Conservation (phyloP, 2,888 invertebrate genomes). For the Lottia gigantea region DNA sequence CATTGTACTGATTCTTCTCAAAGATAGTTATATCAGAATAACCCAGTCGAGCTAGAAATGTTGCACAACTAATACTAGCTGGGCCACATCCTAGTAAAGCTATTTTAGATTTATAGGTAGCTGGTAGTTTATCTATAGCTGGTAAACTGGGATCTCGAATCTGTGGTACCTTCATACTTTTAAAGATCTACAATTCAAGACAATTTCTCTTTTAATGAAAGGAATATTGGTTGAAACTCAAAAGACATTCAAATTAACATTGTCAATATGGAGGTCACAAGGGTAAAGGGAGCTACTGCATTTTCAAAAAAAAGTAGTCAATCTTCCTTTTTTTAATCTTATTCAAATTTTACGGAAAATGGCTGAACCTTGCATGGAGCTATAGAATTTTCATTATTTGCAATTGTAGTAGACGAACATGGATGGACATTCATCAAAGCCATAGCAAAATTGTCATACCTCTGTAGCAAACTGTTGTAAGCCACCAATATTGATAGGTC, state of each 20-base stretch:
- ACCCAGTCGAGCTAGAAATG: conserved; percentile 92
- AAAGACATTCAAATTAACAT: too few species aligned
- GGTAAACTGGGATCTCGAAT: conserved; percentile 78
- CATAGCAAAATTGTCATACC: conserved; percentile 69
- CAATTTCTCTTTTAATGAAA: too few species aligned
- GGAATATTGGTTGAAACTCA: too few species aligned
- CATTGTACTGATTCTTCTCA: conserved; percentile 87
- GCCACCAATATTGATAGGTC: conserved; percentile 98
- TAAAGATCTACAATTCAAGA: conserved; percentile 77
- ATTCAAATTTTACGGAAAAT: too few species aligned
- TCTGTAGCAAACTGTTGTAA: conserved; percentile 98
- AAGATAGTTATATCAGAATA: conserved; percentile 91
- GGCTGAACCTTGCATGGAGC: too few species aligned
- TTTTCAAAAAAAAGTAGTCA: too few species aligned
- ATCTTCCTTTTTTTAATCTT: too few species aligned
- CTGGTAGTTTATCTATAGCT: conserved; percentile 55
- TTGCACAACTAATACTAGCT: conserved; percentile 95
- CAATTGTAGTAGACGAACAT: too few species aligned
- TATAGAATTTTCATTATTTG: too few species aligned
- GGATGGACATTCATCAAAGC: too few species aligned
- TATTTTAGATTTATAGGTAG: conserved; percentile 76
- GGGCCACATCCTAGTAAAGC: conserved; percentile 95
- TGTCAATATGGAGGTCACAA: too few species aligned
- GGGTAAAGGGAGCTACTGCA: too few species aligned
- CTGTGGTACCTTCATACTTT: conserved; percentile 92